These are phyloP conservation scores for Lasiurus cinereus DNA, from an alignment of 2,113 vertebrate genomes.

Conservation along the genomic window DNA sequence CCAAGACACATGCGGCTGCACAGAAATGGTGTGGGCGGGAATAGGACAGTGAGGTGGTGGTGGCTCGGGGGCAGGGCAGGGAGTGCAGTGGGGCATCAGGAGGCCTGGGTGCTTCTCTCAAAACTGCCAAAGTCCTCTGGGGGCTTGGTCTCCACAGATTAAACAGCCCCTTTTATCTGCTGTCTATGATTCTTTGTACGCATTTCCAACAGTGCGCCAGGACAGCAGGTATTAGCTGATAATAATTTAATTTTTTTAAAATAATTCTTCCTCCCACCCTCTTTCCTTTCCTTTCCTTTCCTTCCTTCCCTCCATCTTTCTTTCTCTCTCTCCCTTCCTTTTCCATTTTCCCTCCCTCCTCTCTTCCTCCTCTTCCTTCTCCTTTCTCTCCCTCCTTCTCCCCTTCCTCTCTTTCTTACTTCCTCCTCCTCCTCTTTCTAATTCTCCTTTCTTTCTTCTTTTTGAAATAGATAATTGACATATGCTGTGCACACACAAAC, in stretches of 20 bases:
- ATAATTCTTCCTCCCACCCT: background rate
- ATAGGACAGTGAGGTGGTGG: background rate
- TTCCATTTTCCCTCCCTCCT: rapidly evolving
- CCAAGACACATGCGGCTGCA: background rate
- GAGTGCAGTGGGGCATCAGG: no score
- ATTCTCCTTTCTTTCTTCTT: background rate
- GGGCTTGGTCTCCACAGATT: background rate
- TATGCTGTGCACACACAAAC: background rate
- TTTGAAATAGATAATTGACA: background rate
- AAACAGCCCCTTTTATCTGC: background rate
- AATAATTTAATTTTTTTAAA: background rate
- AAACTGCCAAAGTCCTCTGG: background rate
- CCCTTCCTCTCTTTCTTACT: background rate
- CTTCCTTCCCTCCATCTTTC: background rate
- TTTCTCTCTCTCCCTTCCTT: background rate
- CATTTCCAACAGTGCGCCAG: background rate
- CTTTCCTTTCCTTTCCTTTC: no score
- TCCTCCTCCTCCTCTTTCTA: background rate
- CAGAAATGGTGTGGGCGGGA: background rate
- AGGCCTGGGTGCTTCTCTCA: background rate
- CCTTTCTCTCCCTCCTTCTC: no score
- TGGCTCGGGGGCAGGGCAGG: rapidly evolving
- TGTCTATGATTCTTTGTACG: background rate
- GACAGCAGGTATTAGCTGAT: background rate
- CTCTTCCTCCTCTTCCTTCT: rapidly evolving